Base-by-base conservation (phyloP, 1,140 invertebrate genomes). In the Tetramorium simillimum region DNA sequence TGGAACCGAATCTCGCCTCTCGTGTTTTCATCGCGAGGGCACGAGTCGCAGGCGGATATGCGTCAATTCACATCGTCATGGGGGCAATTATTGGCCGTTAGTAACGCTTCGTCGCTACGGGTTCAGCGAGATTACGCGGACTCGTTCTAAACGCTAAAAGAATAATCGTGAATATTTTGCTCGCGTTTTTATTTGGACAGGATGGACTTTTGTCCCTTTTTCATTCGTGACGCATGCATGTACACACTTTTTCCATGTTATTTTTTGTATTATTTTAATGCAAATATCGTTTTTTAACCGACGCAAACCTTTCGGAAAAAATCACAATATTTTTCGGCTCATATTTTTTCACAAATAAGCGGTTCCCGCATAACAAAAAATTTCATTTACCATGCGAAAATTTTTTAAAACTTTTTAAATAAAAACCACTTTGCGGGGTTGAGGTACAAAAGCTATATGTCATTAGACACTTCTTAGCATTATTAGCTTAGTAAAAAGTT, bases 11-110 rank as follows among this genome's bases (percentile, higher is more conserved):
- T 90, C 89, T 90, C 56, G 76, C n/a, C 46, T 62, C 43, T 37
- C 46, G 60, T 53, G 85, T 56, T 82, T 53, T 87, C 72, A 63
- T 88, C 67, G 43, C 40, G 76, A 21, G 75, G 76, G 77, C 72
- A 85, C 65, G 62, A 78, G 76, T 85, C 72, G 69, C 46, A 58
- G 73, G 51, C 86, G 89, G 89, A 88, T 90, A 88, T 85, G 67
- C 85, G 76, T 90, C 86, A 85, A 90, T 90, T 90, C 90, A 80
- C 85, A 78, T 90, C 82, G 86, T 86, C 58, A 75, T 82, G 75
- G 70, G 81, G 65, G 40, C 89, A 90, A 90, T 90, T 90, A 90
- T 69, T 78, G 75, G 77, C 82, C 77, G 89, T 90, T 90, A 90
- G 89, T 86, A 88, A 90, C 89, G 89, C 62, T 90, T 63, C 89